These are phyloP conservation scores for Burhinus bistriatus DNA, from an alignment of 2,113 vertebrate species.

Conservation along the genomic window DNA sequence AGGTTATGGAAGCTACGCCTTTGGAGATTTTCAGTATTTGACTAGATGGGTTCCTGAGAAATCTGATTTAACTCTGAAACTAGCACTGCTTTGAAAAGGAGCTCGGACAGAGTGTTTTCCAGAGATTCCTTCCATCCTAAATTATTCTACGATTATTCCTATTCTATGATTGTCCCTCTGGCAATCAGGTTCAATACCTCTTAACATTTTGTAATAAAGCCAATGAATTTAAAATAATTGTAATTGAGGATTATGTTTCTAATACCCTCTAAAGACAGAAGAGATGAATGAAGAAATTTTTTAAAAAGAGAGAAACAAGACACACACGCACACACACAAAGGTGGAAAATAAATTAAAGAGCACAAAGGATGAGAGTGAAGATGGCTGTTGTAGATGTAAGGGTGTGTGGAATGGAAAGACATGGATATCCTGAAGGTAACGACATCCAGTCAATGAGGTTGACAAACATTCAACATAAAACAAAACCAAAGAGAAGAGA, in stretches of 20 bases:
- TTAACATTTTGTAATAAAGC: not conserved
- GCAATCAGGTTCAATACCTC: not conserved
- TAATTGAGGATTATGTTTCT: not conserved
- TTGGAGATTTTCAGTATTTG: not conserved
- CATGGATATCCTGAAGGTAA: not conserved
- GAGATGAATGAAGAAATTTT: not conserved
- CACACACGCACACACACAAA: not conserved
- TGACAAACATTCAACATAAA: not conserved
- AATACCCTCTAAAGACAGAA: not conserved
- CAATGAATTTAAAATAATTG: not conserved
- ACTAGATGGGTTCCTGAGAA: not conserved
- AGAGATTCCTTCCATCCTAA: not conserved
- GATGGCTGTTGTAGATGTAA: rapidly evolving
- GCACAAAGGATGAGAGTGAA: not conserved
- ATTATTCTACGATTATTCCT: not conserved
- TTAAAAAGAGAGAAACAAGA: not conserved
- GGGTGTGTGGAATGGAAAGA: not conserved
- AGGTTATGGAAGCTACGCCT: not conserved
- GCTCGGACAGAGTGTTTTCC: not conserved
- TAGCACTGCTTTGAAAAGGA: not conserved
- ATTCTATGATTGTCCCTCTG: not conserved
- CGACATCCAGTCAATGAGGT: not conserved
- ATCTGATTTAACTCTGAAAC: not conserved
- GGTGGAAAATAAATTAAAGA: not conserved
- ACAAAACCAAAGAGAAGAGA: not conserved